Percentiles rank a stretch among this genome's conserved stretches.
These are phyloP conservation scores for Thecophora atra DNA, from an alignment of 2,888 invertebrate genomes.

Conservation along the genomic window DNA sequence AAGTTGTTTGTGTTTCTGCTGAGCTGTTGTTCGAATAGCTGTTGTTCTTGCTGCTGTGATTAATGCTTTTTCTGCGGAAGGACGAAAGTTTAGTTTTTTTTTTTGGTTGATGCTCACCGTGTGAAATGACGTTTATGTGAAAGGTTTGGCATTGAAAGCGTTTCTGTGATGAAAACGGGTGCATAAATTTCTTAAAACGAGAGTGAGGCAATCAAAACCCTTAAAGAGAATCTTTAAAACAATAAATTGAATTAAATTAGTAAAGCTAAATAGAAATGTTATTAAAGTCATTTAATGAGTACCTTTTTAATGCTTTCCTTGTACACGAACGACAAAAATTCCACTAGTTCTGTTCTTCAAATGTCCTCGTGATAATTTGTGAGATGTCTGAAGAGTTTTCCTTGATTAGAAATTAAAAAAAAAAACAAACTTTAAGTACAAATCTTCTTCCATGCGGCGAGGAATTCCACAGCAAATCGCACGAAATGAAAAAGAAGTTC, in stretches of 20 bases:
- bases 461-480: neutral
- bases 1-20: neutral
- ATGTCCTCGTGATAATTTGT: too few relatives aligned
- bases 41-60: neutral
- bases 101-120: neutral
- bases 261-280: too few relatives aligned
- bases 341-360: too few relatives aligned
- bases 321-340: too few relatives aligned
- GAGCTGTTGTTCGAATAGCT: neutral
- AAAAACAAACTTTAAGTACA: neutral
- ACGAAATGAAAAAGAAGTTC: neutral
- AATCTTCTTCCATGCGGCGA: neutral
- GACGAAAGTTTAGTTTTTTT: constrained; percentile 3
- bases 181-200: too few relatives aligned
- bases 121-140: constrained; percentile 22
- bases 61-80: constrained; percentile 5
- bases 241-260: too few relatives aligned
- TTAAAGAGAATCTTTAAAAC: too few relatives aligned
- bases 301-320: too few relatives aligned
- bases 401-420: neutral
- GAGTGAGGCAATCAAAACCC: too few relatives aligned
- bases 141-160: constrained; percentile 20
- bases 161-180: neutral
- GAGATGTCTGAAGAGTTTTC: neutral
- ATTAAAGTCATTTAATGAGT: too few relatives aligned